These are phyloP conservation scores for Discoglossus pictus DNA, from an alignment of 2,797 vertebrate species.

Conservation along the genomic window DNA sequence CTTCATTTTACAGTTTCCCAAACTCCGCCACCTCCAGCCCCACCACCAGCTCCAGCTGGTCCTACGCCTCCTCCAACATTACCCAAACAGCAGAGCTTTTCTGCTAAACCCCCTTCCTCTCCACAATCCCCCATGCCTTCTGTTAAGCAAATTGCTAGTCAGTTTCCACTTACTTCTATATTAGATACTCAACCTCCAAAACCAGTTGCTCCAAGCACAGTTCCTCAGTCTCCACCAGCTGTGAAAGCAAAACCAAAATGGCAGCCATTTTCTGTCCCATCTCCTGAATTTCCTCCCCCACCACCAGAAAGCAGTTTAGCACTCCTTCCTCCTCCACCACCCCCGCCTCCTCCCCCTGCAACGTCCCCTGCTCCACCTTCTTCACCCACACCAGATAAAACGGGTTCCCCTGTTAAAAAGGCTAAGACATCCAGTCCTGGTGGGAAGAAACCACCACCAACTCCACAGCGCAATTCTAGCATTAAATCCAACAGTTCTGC, in stretches of 20 bases:
- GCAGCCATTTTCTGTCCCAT: constrained; percentile 78
- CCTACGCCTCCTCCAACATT: constrained; percentile 80
- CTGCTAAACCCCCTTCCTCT: constrained; percentile 71
- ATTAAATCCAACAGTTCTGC: constrained; percentile 74
- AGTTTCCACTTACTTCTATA: constrained; percentile 79
- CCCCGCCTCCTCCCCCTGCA: constrained; percentile 60
- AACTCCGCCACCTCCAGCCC: constrained; percentile 54
- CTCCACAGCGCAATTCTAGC: constrained; percentile 90
- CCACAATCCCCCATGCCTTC: constrained; percentile 67
- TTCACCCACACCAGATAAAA: constrained; percentile 75
- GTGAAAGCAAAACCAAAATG: constrained; percentile 94
- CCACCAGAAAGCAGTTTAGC: constrained; percentile 79
- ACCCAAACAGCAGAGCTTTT: constrained; percentile 87
- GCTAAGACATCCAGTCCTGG: constrained; percentile 74
- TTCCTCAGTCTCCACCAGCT: constrained; percentile 85
- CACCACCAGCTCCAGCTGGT: constrained; percentile 60
- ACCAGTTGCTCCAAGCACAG: constrained; percentile 64
- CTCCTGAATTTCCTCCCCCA: constrained; percentile 88
- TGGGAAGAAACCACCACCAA: constrained; percentile 85
- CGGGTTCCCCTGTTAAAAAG: constrained; percentile 77
- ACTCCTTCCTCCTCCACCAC: constrained; percentile 75
- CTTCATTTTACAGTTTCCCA: constrained; percentile 73
- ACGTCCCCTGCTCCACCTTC: constrained; percentile 69
- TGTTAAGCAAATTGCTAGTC: constrained; percentile 86
- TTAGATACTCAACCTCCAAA: constrained; percentile 67